Evolutionary conservation across 2,113 vertebrate species (phyloP).

Genomic region (Steatornis caripensis): DNA sequence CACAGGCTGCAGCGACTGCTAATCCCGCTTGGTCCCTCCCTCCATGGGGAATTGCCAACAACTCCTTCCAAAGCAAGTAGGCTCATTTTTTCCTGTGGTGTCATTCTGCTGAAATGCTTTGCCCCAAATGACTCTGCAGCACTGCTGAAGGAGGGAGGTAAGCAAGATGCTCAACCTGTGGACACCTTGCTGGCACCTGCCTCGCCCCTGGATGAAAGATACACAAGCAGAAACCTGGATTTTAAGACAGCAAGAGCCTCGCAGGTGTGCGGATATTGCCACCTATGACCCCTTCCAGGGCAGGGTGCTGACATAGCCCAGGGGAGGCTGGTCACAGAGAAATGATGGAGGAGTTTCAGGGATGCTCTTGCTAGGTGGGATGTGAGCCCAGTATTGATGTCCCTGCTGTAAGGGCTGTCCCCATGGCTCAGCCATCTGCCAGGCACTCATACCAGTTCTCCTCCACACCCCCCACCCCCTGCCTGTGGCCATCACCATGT

Average conservation of each 20-base stretch:
- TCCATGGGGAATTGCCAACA: background rate
- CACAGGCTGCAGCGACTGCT: background rate
- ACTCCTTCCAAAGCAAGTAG: slow-evolving; percentile 10
- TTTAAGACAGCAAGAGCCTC: background rate
- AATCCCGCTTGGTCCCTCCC: background rate
- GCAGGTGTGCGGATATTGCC: rapidly evolving
- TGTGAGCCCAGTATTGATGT: background rate
- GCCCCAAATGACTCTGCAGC: background rate
- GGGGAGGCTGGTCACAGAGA: background rate
- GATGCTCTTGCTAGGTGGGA: background rate
- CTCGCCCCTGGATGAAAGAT: background rate
- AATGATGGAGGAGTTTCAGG: background rate
- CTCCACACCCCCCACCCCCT: background rate
- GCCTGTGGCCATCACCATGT: background rate
- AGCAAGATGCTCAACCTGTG: background rate
- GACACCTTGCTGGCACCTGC: background rate
- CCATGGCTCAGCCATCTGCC: background rate
- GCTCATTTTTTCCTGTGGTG: slow-evolving; percentile 26
- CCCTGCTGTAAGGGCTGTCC: background rate
- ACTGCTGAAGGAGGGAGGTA: background rate
- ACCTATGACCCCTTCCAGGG: background rate
- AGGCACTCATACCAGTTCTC: background rate
- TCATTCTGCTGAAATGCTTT: background rate
- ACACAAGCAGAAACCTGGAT: background rate
- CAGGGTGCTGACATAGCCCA: background rate